Percentiles rank a stretch among this genome's conserved stretches.
phyloP scores from a whole-genome alignment of 2,113 vertebrate species.

The Carassius carassius region DNA sequence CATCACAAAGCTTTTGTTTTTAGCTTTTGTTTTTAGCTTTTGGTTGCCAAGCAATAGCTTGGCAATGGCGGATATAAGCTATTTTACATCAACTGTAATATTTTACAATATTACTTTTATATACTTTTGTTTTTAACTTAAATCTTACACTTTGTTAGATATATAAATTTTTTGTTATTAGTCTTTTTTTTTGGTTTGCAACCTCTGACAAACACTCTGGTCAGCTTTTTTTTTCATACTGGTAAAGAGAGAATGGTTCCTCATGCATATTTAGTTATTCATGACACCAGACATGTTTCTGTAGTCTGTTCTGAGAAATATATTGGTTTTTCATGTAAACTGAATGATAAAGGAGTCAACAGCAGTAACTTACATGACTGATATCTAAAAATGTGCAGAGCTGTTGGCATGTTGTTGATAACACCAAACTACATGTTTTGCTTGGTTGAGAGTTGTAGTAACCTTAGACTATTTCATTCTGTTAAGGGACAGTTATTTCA shows the following conservation, averaged over 20 bases:
- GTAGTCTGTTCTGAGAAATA: background rate
- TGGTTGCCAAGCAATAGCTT: background rate
- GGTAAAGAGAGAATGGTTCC: background rate
- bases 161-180: no score
- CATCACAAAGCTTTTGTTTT: slow-evolving; percentile 5
- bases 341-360: background rate
- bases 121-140: background rate
- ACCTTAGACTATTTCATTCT: background rate
- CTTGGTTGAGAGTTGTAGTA: background rate
- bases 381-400: background rate
- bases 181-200: background rate
- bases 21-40: slow-evolving; percentile 2
- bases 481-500: background rate
- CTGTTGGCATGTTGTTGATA: background rate
- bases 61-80: no score
- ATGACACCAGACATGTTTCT: background rate
- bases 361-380: background rate
- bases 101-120: background rate
- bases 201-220: background rate
- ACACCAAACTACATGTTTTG: background rate
- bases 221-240: background rate
- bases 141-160: no score
- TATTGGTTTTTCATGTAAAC: background rate
- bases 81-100: background rate
- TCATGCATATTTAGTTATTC: background rate